A percentile compares a stretch with the other conserved stretches of the same genome.
These are phyloP conservation scores for Phrynosoma blainvillii DNA, from an alignment of 2,113 vertebrate genomes.

Conservation along the genomic window DNA sequence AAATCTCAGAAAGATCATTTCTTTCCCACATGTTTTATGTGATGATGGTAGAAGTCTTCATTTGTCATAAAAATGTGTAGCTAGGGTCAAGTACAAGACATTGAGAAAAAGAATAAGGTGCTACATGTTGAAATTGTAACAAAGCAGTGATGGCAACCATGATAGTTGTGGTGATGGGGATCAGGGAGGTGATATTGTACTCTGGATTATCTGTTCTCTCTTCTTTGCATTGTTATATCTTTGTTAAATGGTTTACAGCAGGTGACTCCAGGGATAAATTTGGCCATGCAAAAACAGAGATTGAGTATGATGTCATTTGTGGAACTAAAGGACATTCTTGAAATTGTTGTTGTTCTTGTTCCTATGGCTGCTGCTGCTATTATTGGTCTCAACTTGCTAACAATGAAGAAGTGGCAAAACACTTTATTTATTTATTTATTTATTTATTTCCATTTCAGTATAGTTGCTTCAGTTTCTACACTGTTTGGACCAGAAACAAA, in stretches of 20 bases:
- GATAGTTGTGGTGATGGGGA: too few species aligned
- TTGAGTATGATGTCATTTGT: not conserved
- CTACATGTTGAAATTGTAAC: not conserved
- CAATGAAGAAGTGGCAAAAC: not conserved
- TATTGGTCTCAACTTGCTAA: too few species aligned
- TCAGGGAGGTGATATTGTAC: not conserved
- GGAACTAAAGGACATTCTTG: too few species aligned
- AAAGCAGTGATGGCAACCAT: not conserved
- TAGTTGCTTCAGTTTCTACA: not conserved
- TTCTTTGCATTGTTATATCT: not conserved
- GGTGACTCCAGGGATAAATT: not conserved
- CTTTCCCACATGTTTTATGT: too few species aligned
- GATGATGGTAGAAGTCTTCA: too few species aligned
- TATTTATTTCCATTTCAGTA: not conserved
- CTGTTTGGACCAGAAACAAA: not conserved
- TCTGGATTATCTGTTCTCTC: not conserved
- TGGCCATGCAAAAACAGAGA: not conserved
- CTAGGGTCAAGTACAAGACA: not conserved
- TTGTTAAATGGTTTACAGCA: not conserved
- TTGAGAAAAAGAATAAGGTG: not conserved
- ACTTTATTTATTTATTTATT: not conserved
- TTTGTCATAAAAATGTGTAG: too few species aligned
- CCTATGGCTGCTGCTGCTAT: not conserved
- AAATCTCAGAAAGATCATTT: too few species aligned
- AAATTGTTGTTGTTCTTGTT: not conserved